Conservation (phyloP, 30 jellyfish, hydroid and myxozoan genomes). For the Aurelia sp. region DNA sequence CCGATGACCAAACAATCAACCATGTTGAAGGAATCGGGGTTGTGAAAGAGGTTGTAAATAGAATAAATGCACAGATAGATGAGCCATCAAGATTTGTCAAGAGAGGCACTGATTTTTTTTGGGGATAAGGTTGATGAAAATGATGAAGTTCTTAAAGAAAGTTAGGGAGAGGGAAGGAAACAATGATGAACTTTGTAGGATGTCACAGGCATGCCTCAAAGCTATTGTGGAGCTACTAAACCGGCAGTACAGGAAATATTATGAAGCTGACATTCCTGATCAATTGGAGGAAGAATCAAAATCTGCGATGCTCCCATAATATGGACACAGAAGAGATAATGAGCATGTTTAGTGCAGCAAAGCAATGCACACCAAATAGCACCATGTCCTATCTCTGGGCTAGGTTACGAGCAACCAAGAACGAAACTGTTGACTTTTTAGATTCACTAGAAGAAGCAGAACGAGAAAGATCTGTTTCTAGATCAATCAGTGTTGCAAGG, state of each 20-base stretch:
- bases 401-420: background rate
- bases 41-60: background rate
- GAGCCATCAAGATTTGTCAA: background rate
- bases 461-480: background rate
- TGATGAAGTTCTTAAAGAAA: background rate
- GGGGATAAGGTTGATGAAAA: background rate
- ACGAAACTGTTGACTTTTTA: too few relatives aligned
- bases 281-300: constrained; percentile 28
- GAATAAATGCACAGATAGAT: background rate
- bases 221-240: background rate
- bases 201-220: constrained; percentile 19
- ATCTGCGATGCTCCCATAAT: constrained; percentile 14
- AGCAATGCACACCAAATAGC: constrained; percentile 5
- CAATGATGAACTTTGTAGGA: background rate
- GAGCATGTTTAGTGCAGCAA: background rate
- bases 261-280: constrained; percentile 2
- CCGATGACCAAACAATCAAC: constrained; percentile 22
- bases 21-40: constrained; percentile 1
- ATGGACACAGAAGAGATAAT: constrained; percentile 12
- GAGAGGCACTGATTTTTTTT: constrained; percentile 6
- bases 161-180: background rate
- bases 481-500: constrained; percentile 2
- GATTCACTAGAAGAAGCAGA: too few relatives aligned
- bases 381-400: constrained; percentile 10
- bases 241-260: constrained; percentile 16